These are phyloP conservation scores for Strigamia transsilvanica DNA, from an alignment of 2,888 invertebrate species.

Conservation along the genomic window DNA sequence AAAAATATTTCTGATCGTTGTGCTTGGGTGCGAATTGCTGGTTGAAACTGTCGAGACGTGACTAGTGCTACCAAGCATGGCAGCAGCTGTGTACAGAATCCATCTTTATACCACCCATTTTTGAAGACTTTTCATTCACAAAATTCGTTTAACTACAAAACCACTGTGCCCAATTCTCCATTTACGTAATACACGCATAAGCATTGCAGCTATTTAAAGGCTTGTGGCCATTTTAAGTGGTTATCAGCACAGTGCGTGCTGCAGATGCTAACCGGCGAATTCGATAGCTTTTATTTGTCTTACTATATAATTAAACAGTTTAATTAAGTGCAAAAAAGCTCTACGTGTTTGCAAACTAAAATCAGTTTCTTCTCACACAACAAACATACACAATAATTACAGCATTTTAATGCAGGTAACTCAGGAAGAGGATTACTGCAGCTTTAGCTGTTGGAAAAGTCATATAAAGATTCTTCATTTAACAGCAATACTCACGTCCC, in stretches of 20 bases:
- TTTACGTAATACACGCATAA: too few relatives aligned
- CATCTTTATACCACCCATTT: constrained; percentile 37
- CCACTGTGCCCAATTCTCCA: not conserved
- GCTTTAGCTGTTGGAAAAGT: constrained; percentile 15
- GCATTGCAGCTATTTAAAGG: too few relatives aligned
- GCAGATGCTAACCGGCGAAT: too few relatives aligned
- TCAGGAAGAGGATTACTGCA: not conserved
- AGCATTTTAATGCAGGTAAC: constrained; percentile 21
- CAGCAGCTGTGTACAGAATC: constrained; percentile 37
- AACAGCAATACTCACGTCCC: constrained; percentile 27
- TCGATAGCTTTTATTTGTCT: too few relatives aligned
- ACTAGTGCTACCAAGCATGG: constrained; percentile 40
- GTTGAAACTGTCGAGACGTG: constrained; percentile 35
- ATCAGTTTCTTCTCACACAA: not conserved
- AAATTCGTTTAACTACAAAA: constrained; percentile 29
- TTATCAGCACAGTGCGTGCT: not conserved
- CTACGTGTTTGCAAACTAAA: not conserved
- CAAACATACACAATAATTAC: not conserved
- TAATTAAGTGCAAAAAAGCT: not conserved
- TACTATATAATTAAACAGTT: not conserved
- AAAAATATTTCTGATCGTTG: constrained; percentile 46
- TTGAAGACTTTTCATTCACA: constrained; percentile 36
- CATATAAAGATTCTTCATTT: constrained; percentile 39
- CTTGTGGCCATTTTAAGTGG: not conserved
- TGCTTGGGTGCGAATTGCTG: constrained; percentile 49